Evolutionary conservation across 2,888 invertebrate species (phyloP).

Genomic region (Aphidius colemani): DNA sequence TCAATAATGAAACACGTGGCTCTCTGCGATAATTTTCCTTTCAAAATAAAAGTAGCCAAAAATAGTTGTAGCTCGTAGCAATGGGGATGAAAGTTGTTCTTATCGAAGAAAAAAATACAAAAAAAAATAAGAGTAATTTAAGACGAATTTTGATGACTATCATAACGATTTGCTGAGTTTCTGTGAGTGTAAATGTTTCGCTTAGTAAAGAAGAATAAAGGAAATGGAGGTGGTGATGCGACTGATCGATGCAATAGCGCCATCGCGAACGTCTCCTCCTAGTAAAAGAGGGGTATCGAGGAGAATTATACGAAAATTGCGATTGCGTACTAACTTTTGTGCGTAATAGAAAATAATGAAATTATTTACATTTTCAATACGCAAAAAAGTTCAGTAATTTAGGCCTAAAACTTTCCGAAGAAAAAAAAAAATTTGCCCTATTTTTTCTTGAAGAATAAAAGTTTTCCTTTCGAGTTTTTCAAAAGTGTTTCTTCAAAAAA

Average conservation of each 20-base stretch:
- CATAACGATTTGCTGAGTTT: too few relatives aligned
- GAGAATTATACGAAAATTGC: conserved; percentile 23
- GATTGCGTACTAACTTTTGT: conserved; percentile 18
- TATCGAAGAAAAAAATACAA: neutral
- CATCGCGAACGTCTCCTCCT: conserved; percentile 31
- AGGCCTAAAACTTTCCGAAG: neutral
- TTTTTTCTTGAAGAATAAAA: neutral
- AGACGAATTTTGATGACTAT: too few relatives aligned
- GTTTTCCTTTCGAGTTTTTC: too few relatives aligned
- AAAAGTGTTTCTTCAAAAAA: too few relatives aligned
- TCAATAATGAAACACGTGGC: too few relatives aligned
- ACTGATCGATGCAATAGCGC: conserved; percentile 58
- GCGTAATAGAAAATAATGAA: conserved; percentile 11
- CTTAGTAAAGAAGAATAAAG: conserved; percentile 20
- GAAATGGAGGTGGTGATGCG: conserved; percentile 48
- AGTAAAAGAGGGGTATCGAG: conserved; percentile 30
- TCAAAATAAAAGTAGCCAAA: too few relatives aligned
- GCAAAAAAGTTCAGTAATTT: neutral
- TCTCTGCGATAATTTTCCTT: too few relatives aligned
- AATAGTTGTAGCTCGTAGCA: too few relatives aligned
- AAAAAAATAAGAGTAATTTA: neutral
- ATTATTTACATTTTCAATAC: neutral
- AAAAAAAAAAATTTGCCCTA: too few relatives aligned
- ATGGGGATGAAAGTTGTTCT: too few relatives aligned
- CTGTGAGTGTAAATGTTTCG: conserved; percentile 1